Base-by-base conservation (phyloP, 2,113 vertebrate species). In the Sterna hirundo region DNA sequence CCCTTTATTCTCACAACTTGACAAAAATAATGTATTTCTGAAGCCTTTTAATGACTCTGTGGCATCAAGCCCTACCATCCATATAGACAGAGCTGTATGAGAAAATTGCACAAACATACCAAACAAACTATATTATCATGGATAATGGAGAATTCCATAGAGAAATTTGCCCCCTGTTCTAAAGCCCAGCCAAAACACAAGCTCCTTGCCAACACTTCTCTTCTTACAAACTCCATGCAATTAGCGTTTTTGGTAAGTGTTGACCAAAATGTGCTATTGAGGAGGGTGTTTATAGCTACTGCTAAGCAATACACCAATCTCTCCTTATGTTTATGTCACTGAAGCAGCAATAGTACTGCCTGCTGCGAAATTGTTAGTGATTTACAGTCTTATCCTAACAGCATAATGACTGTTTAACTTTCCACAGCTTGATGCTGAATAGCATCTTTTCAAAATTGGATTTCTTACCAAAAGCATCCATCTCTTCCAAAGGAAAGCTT, bases 11-110 rank as follows among this genome's bases (percentile, higher is more conserved):
- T 78, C 44, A 82, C 27, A 77, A 3, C 22, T 30, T 74, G 49
- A 27, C 19, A 68, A n/a, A 8, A 60, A 25, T 19, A 27, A 21
- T 0, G 0, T 20, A 22, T 72, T 85, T 91, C 21, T 60, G 21
- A 69, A 91, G 32, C 9, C 30, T 55, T 88, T 54, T 7, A 47
- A 44, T n/a, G 10, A 47, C 5, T 4, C 13, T 13, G 5, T 22
- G 54, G 57, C 57, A 58, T 10, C 20, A n/a, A n/a, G 32, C 32
- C 32, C 57, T 58, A 57, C 55, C 30, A 34, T n/a, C 57, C 32
- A 58, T n/a, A 22, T 34, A 34, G 19, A 34, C 18, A 58, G 55
- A 58, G 55, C 6, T 22, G 57, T n/a, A n/a, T 58, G 57, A n/a
- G 32, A 58, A 22, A 15, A 58, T n/a, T 58, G 34, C 34, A 58